Percentiles rank a stretch among this genome's conserved stretches.
Evolutionary conservation across 2,113 vertebrate genomes (phyloP).

Genomic region (Ifrita kowaldi): DNA sequence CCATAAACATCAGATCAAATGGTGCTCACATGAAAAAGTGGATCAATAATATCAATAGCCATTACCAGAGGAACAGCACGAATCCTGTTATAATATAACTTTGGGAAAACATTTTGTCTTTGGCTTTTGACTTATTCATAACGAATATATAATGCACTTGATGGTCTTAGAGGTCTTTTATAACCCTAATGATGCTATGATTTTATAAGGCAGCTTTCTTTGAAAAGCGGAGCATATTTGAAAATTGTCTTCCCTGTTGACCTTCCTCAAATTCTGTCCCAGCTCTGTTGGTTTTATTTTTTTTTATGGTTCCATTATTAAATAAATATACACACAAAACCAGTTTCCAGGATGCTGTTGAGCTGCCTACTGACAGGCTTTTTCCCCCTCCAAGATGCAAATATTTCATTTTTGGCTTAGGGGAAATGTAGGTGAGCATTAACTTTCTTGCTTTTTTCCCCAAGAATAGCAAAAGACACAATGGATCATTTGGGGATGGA

Average conservation of each 20-base stretch:
- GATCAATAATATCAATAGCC: slow-evolving; percentile 34
- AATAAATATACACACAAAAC: background rate
- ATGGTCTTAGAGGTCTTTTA: background rate
- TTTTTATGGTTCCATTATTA: background rate
- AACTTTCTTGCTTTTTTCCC: background rate
- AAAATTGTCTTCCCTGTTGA: background rate
- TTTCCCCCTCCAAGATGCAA: background rate
- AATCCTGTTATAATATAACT: background rate
- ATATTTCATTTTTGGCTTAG: background rate
- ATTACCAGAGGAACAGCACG: background rate
- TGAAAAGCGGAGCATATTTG: background rate
- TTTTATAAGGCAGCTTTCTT: background rate
- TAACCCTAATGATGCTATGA: background rate
- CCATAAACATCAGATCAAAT: background rate
- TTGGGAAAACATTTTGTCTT: background rate
- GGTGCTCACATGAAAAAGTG: background rate
- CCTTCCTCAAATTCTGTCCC: background rate
- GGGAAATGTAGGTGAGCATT: background rate
- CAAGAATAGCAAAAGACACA: background rate
- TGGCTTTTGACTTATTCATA: background rate
- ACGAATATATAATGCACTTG: background rate
- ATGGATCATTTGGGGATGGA: background rate
- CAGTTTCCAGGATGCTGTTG: background rate
- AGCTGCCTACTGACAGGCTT: background rate
- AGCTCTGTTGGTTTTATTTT: background rate